Evolutionary conservation across 2,888 invertebrate species (phyloP).

Genomic region (Tetragnatha montana): DNA sequence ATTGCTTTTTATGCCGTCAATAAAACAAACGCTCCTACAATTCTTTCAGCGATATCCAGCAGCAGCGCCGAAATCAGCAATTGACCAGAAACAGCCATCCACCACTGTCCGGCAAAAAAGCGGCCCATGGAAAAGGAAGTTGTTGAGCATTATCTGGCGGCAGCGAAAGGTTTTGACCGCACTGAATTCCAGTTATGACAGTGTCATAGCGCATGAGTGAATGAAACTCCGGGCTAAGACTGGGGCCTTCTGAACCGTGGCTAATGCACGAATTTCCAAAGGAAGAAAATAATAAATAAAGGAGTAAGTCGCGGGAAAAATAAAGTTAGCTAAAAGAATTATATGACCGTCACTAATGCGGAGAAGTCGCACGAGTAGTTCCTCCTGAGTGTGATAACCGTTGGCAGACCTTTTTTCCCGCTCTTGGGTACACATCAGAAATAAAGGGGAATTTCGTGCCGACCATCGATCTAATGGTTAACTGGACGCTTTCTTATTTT

Average conservation of each 20-base stretch:
- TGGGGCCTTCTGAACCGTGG: conserved; percentile 61
- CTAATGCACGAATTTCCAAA: conserved; percentile 69
- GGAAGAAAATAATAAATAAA: conserved; percentile 69
- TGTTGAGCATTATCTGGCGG: background rate
- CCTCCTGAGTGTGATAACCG: conserved; percentile 66
- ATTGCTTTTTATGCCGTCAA: no score
- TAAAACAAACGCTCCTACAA: no score
- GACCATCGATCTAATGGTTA: conserved; percentile 60
- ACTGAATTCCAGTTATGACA: conserved; percentile 59
- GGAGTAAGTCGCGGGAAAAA: conserved; percentile 62
- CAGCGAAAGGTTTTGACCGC: conserved; percentile 36
- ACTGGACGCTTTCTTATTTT: conserved; percentile 64
- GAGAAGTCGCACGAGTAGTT: conserved; percentile 57
- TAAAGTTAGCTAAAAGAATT: conserved; percentile 70
- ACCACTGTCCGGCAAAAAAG: background rate
- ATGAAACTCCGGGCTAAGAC: conserved; percentile 61
- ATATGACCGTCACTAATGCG: conserved; percentile 69
- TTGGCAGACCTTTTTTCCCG: conserved; percentile 40
- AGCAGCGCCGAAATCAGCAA: background rate
- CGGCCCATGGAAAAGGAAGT: background rate
- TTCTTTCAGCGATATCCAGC: no score
- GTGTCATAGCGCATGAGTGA: conserved; percentile 58
- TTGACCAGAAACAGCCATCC: background rate
- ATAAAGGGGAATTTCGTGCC: conserved; percentile 55
- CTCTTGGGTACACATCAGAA: conserved; percentile 60